Base-by-base conservation (phyloP, 2,888 invertebrate genomes). In the Drosophila infuscata region DNA sequence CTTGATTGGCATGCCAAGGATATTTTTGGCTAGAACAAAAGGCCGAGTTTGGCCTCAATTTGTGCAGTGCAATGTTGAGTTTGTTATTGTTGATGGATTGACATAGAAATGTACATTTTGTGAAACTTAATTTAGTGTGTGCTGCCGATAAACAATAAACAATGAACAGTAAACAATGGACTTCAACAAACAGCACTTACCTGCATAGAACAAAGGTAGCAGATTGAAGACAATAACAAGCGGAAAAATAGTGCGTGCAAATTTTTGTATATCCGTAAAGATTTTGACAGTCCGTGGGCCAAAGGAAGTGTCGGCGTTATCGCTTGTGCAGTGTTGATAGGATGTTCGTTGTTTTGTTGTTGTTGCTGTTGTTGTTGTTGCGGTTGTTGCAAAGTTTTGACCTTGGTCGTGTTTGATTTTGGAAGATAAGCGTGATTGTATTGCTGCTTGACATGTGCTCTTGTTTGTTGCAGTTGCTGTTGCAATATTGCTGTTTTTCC, bases 161-260 rank as follows among this genome's bases (percentile, higher is more conserved):
- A 62, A 33, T 33, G 74, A 63, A 74, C 32, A 52, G 33, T 32
- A 12, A 60, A 48, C 58, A 63, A 46, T 32, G 43, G 33, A 30
- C 29, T 53, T 17, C 6, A 20, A 30, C 32, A 12, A 17, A 35
- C 32, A 30, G 7, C 46, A 92, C 93, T 92, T 63, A 93, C 93
- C 93, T 92, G 93, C 93, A 91, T 92, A 92, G 79, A 93, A 92
- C 74, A 93, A 84, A 82, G 93, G 93, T 90, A 93, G 89, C 91
- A 93, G 91, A 88, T 93, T 93, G 83, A 93, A 92, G 83, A 93
- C 92, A 90, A 93, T 91, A 86, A 93, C 81, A 79, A 93, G 83
- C 74, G 93, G 92, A 79, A 93, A 85, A 73, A 93, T 83, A 88
- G 90, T 86, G 78, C 91, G 91, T 76, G 92, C 83, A 82, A 92